Evolutionary conservation across 2,113 vertebrate species (phyloP).

Genomic region (Triplophysa siluroides): DNA sequence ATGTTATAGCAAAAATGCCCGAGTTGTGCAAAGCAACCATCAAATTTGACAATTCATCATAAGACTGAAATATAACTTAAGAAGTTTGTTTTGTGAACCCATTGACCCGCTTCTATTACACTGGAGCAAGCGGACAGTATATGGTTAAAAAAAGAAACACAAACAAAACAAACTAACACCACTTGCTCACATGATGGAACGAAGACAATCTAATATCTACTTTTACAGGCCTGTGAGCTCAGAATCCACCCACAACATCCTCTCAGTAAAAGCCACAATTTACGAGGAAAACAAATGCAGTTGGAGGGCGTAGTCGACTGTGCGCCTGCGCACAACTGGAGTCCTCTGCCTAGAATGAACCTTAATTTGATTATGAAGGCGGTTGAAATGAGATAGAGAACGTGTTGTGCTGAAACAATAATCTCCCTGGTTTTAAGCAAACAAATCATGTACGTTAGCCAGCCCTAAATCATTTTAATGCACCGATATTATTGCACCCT

Average conservation of each 20-base stretch:
- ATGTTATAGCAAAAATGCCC: too few relatives aligned
- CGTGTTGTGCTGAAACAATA: slow-evolving; percentile 55
- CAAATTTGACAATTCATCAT: too few relatives aligned
- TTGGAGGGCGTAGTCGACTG: slow-evolving; percentile 72
- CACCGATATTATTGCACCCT: slow-evolving; percentile 19
- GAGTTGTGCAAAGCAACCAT: too few relatives aligned
- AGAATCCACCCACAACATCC: slow-evolving; percentile 61
- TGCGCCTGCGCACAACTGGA: slow-evolving; percentile 58
- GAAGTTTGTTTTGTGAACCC: neutral
- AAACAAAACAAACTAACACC: neutral
- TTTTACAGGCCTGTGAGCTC: slow-evolving; percentile 50
- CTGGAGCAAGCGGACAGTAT: too few relatives aligned
- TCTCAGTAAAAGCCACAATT: slow-evolving; percentile 63
- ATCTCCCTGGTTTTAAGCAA: slow-evolving; percentile 57
- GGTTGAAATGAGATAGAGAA: slow-evolving; percentile 46
- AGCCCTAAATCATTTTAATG: slow-evolving; percentile 35
- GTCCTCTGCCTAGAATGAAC: slow-evolving; percentile 65
- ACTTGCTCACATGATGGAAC: slow-evolving; percentile 30
- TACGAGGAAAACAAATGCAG: slow-evolving; percentile 72
- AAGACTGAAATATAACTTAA: too few relatives aligned
- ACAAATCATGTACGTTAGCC: slow-evolving; percentile 37
- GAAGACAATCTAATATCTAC: slow-evolving; percentile 39
- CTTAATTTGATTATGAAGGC: slow-evolving; percentile 69
- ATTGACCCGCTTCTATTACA: too few relatives aligned
- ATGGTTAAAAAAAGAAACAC: too few relatives aligned